Evolutionary conservation across 35 echinoderm and acorn worm genomes (phyloP), one percentile per base, ranked within the genome.

Genomic region (Diadema setosum): DNA sequence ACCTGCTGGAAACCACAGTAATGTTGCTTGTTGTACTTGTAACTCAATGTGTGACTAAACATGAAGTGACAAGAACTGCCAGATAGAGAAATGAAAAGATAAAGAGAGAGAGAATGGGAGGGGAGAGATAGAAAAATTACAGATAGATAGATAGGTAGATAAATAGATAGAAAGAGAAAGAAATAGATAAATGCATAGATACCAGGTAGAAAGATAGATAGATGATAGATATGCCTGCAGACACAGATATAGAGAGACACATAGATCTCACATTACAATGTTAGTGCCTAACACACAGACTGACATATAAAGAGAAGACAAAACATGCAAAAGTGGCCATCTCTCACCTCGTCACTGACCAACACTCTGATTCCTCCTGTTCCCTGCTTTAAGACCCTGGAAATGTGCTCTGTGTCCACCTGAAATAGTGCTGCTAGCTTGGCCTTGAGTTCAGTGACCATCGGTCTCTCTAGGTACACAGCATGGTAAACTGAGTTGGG

Each of bases 281-380:
- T 52, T 52, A 11, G 48, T 52, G 9, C 9, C 9, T 9, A 9
- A 11, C n/a, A 11, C 48, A 9, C n/a, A n/a, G 48, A 52, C 9
- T n/a, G n/a, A 52, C 48, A 52, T 11, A 9, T 11, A 9, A 52
- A 52, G 9, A 52, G 9, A 11, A 52, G 9, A 52, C 48, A 52
- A 52, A 52, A 11, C 48, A 52, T 11, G 9, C 9, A 52, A n/a
- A n/a, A n/a, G n/a, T n/a, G n/a, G n/a, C n/a, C n/a, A n/a, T n/a
- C 12, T 35, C 88, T 83, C 29, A 97, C 96, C 92, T 99, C 92
- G 70, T 99, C 90, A 58, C 85, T 94, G 46, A 94, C 93, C 1
- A 99, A 82, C 5, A 99, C 92, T 61, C 90, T 49, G 63, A 99
- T 99, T 50, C 96, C 96, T 9, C 91, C 88, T 21, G 93, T 85